Conservation (phyloP, 1,140 invertebrate genomes). For the Bombus haemorrhoidalis region DNA sequence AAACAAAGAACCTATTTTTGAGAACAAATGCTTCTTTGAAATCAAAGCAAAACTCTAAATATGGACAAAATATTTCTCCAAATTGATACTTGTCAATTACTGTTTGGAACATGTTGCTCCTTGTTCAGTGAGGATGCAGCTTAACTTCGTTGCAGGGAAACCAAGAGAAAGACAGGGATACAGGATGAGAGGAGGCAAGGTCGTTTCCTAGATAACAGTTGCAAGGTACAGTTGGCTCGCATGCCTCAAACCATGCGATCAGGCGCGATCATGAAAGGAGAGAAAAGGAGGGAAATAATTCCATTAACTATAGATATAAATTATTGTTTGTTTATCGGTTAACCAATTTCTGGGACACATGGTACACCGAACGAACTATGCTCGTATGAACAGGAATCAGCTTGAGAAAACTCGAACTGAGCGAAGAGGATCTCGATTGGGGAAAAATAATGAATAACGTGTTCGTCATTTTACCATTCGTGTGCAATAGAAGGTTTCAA, state of each 20-base stretch:
- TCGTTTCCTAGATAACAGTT: constrained; percentile 79
- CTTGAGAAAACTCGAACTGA: not conserved
- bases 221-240: constrained; percentile 75
- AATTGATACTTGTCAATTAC: too few species aligned
- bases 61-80: too few species aligned
- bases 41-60: too few species aligned
- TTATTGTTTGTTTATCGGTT: not conserved
- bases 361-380: not conserved
- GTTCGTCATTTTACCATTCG: not conserved
- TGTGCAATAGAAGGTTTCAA: not conserved
- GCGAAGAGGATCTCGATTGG: not conserved
- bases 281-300: constrained; percentile 6
- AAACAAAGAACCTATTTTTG: too few species aligned
- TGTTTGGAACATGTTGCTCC: not conserved
- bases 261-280: constrained; percentile 25
- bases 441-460: not conserved
- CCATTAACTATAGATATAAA: not conserved
- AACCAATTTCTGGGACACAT: not conserved
- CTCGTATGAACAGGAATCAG: not conserved
- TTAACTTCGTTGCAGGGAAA: constrained; percentile 14
- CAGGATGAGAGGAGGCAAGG: constrained; percentile 68
- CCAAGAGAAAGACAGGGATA: constrained; percentile 10
- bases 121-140: not conserved
- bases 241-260: constrained; percentile 53
- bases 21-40: too few species aligned